A percentile compares a stretch with the other conserved stretches of the same genome.
Evolutionary conservation across 2,797 vertebrate species (phyloP).

Genomic region (Argyrosomus regius): DNA sequence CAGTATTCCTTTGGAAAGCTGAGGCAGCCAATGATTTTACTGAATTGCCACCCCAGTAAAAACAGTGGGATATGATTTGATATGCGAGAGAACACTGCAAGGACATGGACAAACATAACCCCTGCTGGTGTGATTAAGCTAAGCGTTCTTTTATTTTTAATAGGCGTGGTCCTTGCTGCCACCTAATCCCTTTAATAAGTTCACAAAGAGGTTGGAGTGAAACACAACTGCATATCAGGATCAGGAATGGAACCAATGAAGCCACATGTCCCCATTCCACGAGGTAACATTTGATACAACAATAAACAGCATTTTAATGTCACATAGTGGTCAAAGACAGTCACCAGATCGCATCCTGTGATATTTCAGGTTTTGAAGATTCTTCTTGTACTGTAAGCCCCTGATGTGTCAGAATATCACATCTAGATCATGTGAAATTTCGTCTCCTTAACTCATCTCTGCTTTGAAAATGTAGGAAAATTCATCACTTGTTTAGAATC

Average conservation of each 20-base stretch:
- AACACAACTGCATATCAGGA: slow-evolving; percentile 10
- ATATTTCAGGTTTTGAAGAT: neutral
- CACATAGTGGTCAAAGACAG: slow-evolving; percentile 9
- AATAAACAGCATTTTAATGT: slow-evolving; percentile 36
- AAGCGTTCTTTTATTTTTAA: slow-evolving; percentile 11
- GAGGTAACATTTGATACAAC: slow-evolving; percentile 26
- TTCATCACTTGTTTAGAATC: neutral
- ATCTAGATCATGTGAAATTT: neutral
- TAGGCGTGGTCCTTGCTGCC: neutral
- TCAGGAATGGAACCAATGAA: slow-evolving; percentile 25
- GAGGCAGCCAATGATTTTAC: slow-evolving; percentile 20
- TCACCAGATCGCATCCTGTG: neutral
- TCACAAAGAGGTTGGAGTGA: slow-evolving; percentile 23
- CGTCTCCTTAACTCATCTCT: neutral
- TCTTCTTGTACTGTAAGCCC: neutral
- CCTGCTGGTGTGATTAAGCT: neutral
- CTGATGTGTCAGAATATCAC: neutral
- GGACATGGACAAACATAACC: slow-evolving; percentile 14
- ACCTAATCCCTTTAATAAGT: slow-evolving; percentile 35
- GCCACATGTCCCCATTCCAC: slow-evolving; percentile 8
- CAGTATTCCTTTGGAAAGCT: slow-evolving; percentile 25
- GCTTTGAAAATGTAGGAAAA: neutral
- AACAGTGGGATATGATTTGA: slow-evolving; percentile 4
- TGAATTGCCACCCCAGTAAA: slow-evolving; percentile 37
- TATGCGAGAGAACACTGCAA: neutral